Conservation (phyloP, 64 coral and sea anemone species). For the Montipora efflorescens region DNA sequence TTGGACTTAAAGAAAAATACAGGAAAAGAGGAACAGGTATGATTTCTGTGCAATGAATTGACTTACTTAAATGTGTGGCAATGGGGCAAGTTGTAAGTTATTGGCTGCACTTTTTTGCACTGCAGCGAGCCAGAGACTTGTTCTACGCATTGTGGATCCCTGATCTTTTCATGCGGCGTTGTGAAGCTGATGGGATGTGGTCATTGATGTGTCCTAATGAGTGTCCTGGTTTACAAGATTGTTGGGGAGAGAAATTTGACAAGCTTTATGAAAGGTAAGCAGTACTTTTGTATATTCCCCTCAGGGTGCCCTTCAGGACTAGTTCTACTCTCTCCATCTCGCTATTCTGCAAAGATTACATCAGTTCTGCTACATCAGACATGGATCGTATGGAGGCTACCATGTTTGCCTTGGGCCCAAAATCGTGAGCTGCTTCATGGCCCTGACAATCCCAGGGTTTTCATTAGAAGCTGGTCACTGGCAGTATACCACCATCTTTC, state of each 20-base stretch:
- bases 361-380: too few relatives aligned
- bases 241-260: slow-evolving; percentile 94
- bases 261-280: slow-evolving; percentile 81
- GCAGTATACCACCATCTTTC: too few relatives aligned
- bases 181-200: slow-evolving; percentile 84
- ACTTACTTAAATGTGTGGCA: too few relatives aligned
- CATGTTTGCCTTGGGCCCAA: too few relatives aligned
- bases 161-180: slow-evolving; percentile 94
- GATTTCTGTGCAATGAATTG: too few relatives aligned
- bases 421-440: too few relatives aligned
- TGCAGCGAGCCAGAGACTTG: slow-evolving; percentile 91
- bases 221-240: slow-evolving; percentile 89
- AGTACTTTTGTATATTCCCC: background rate
- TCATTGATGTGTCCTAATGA: slow-evolving; percentile 94
- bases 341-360: too few relatives aligned
- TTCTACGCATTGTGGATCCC: slow-evolving; percentile 98
- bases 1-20: slow-evolving; percentile 97
- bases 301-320: background rate
- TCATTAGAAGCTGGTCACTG: too few relatives aligned
- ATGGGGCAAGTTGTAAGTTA: too few relatives aligned
- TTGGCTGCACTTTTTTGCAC: background rate
- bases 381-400: too few relatives aligned
- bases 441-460: too few relatives aligned
- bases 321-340: too few relatives aligned
- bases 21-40: slow-evolving; percentile 95